phyloP scores from a whole-genome alignment of 2,797 vertebrate species.

The Echiichthys vipera region DNA sequence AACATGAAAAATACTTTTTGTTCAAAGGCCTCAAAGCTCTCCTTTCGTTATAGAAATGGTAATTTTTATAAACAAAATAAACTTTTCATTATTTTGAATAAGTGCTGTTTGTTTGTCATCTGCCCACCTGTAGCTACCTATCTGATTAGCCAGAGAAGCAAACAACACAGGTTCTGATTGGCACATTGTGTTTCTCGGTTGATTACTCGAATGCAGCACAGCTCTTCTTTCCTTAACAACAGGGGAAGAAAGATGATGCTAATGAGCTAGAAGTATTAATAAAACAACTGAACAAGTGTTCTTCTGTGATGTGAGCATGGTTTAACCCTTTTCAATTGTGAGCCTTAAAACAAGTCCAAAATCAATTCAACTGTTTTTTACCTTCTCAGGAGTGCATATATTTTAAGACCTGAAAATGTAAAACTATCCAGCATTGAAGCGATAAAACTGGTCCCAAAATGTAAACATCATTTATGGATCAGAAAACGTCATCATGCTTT shows the following conservation, averaged over 20 bases:
- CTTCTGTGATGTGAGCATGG: not conserved
- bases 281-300: not conserved
- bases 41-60: too few species aligned
- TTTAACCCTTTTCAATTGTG: not conserved
- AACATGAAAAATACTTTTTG: too few species aligned
- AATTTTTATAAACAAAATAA: not conserved
- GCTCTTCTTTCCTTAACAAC: not conserved
- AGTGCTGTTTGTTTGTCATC: not conserved
- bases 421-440: too few species aligned
- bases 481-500: conserved; percentile 2
- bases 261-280: not conserved
- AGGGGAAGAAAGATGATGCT: not conserved
- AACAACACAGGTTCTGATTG: not conserved
- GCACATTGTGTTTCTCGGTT: not conserved
- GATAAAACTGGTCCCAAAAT: too few species aligned
- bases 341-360: not conserved
- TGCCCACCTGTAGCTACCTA: not conserved
- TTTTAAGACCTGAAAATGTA: too few species aligned
- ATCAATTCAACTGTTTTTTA: not conserved
- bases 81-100: not conserved
- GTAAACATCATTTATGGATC: not conserved
- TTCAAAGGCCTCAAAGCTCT: too few species aligned
- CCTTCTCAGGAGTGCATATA: too few species aligned
- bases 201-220: not conserved
- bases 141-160: not conserved